These are phyloP conservation scores for Heliconius hewitsoni DNA, from an alignment of 1,140 invertebrate genomes.

Conservation along the genomic window DNA sequence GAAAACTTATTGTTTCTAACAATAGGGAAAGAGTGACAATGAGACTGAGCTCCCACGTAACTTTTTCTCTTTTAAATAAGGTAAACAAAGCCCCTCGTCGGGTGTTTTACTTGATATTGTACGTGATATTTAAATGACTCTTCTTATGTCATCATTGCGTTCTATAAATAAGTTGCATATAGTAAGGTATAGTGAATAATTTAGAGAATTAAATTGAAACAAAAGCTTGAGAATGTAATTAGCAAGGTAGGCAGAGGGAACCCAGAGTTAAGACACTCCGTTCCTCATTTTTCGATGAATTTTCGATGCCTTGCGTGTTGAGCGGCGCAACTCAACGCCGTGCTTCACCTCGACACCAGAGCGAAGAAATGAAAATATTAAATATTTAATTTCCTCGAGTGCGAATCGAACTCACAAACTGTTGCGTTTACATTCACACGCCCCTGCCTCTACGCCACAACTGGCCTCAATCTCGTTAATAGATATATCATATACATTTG, in stretches of 20 bases:
- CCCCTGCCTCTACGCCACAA: too few relatives aligned
- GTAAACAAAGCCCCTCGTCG: slow-evolving; percentile 19
- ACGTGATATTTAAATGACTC: slow-evolving; percentile 16
- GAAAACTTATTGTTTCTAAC: slow-evolving; percentile 58
- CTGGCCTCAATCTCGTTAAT: not conserved
- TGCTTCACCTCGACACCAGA: too few relatives aligned
- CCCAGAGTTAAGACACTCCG: too few relatives aligned
- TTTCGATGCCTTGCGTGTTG: too few relatives aligned
- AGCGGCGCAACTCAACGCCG: too few relatives aligned
- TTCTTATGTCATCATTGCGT: not conserved
- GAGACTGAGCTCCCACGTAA: slow-evolving; percentile 29
- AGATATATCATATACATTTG: not conserved
- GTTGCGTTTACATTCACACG: too few relatives aligned
- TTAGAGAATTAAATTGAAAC: not conserved
- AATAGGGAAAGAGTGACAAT: slow-evolving; percentile 44
- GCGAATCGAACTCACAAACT: too few relatives aligned
- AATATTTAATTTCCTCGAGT: too few relatives aligned
- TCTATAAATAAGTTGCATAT: not conserved
- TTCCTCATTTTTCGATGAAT: too few relatives aligned
- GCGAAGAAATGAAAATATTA: too few relatives aligned
- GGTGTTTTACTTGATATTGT: slow-evolving; percentile 20
- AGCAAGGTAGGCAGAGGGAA: too few relatives aligned
- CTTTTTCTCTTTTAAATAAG: slow-evolving; percentile 38
- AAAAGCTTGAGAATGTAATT: not conserved
- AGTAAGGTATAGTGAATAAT: not conserved